A percentile compares a stretch with the other conserved stretches of the same genome.
Evolutionary conservation across 2,888 invertebrate genomes (phyloP).

Genomic region (Calliscelio sp.): DNA sequence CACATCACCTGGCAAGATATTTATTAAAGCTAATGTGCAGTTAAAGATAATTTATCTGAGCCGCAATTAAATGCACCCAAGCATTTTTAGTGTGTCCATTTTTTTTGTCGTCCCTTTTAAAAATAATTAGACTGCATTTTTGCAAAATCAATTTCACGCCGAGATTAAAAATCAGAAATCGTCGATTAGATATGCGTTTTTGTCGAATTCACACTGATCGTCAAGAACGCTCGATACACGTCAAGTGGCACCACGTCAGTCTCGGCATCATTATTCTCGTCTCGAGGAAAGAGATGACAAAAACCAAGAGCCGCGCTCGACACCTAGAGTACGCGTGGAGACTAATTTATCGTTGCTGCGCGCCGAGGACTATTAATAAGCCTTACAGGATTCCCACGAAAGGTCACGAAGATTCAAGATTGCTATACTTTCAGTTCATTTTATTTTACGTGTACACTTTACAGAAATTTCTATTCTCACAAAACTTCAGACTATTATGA

Average conservation of each 20-base stretch:
- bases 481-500: too few species aligned
- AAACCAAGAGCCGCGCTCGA: conserved; percentile 76
- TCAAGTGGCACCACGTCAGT: conserved; percentile 67
- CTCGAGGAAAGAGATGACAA: conserved; percentile 74
- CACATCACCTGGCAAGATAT: conserved; percentile 41
- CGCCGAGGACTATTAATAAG: conserved; percentile 79
- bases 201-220: conserved; percentile 17
- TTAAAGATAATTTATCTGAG: conserved; percentile 28
- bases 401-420: conserved; percentile 66
- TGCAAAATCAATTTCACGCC: neutral
- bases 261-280: conserved; percentile 73
- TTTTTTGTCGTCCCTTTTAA: neutral
- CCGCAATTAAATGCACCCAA: conserved; percentile 14
- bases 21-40: conserved; percentile 42
- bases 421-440: conserved; percentile 39
- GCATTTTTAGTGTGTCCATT: too few species aligned
- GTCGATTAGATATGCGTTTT: conserved; percentile 22
- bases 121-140: neutral
- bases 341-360: conserved; percentile 78
- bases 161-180: conserved; percentile 1
- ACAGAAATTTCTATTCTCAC: too few species aligned
- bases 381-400: conserved; percentile 73
- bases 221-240: conserved; percentile 62
- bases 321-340: conserved; percentile 76
- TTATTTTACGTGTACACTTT: conserved; percentile 19